Base-by-base conservation (phyloP, 2,113 vertebrate genomes). In the Orthochromis malagaraziensis region DNA sequence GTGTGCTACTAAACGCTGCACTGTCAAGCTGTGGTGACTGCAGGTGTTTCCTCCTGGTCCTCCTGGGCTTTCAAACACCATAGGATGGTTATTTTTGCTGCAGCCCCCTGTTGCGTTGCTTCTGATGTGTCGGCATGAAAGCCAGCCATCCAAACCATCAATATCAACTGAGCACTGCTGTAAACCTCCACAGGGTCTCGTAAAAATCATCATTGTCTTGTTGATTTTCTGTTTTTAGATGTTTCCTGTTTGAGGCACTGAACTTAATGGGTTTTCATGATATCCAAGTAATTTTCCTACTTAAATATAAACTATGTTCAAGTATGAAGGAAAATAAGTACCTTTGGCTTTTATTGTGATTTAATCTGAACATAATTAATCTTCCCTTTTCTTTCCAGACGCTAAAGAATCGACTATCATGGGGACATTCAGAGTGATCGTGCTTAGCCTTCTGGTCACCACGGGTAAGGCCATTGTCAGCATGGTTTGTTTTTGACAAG, bases 401-500 rank as follows among this genome's bases (percentile, higher is more conserved):
- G 5, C 58, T 42, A 57, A 47, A 84, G 42, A 92, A 81, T 54
- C 79, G 13, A 65, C 57, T 89, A 96, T 24, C 80, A 96, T 96
- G 96, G 84, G 47, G 90, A 51, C 68, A 55, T 73, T 92, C 75
- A 77, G 54, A 77, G 79, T 90, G 68, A 45, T 96, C 7, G 9
- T 33, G 5, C 81, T 96, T 47, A 90, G 91, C 51, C 13, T 96
- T 84, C 91, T 97, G 89, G 87, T 96, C 73, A 77, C 87, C 77
- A 79, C 88, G 88, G 96, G 96, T 97, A 93, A 53, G 93, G n/a
- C n/a, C 1, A 81, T 29, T 77, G 1, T 31, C 0, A 35, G 9
- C 21, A 7, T 24, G 4, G 26, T 45, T 73, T 26, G 13, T 31
- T 75, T 73, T 49, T 77, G 24, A 49, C 42, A 75, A 60, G 26